Evolutionary conservation across 2,797 vertebrate species (phyloP), one percentile per base, ranked within the genome.

Genomic region (Otolemur crassicaudatus): DNA sequence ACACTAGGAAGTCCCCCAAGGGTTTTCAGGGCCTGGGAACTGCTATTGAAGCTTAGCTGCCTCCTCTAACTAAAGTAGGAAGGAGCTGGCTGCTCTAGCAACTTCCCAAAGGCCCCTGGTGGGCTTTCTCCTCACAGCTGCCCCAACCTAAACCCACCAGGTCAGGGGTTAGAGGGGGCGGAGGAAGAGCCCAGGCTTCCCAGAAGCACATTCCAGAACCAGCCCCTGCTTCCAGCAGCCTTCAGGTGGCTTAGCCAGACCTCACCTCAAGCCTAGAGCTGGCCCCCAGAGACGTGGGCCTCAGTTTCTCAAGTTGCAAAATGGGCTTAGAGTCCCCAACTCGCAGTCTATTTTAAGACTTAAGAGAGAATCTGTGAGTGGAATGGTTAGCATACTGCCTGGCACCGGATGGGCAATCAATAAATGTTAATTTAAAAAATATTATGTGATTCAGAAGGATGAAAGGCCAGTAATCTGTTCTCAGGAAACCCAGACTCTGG

Each of bases 21-120:
- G 46, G n/a, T 49, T 77, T 87, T 69, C 75, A 70, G 75, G 46
- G 70, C 83, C 72, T 60, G 34, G 53, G 81, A 95, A 34, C 27
- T 34, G 27, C 60, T 58, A 22, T 1, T 27, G 58, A 37, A 14
- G 58, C 83, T 43, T 10, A 37, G 37, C 22, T 12, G 25, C n/a
- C 20, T 67, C 46, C 27, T 23, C 12, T 11, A 23, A 72, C 7
- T 9, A 29, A 27, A 17, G 37, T 17, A 49, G 46, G 58, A 70
- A 76, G 25, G 37, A 91, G 29, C 20, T 60, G 0, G 0, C 22
- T 20, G 20, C 60, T 34, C 34, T 61, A 7, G 23, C 40, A 79
- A 46, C 27, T 29, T 37, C 19, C 56, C n/a, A 25, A 5, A 22
- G 37, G 43, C 11, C 37, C 80, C 70, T 46, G 81, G 77, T 13